Evolutionary conservation across 2,888 invertebrate species (phyloP), one percentile per base, ranked within the genome.

Genomic region (Cantharis flavilabris): DNA sequence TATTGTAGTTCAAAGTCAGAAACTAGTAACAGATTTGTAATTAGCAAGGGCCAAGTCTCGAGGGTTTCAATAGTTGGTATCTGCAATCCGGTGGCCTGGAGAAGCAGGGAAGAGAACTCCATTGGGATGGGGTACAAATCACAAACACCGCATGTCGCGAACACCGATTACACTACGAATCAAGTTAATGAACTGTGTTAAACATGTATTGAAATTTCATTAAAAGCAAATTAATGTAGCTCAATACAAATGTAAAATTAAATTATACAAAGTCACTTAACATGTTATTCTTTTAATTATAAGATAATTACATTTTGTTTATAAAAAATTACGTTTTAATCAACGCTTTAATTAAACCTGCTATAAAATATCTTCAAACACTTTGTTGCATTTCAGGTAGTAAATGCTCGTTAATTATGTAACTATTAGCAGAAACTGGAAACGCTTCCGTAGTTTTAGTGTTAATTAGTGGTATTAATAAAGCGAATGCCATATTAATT

Each of bases 11-110:
- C 76, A 72, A 72, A 76, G 64, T 76, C 18, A 63, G 76, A 76
- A 78, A 69, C 76, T 69, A 78, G 81, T 82, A 82, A 82, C 82
- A 82, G 82, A 82, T 82, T 82, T 80, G 82, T 82, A 82, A 82
- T 82, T 82, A 82, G 81, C 76, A 78, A 79, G 82, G 81, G 80
- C 79, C 72, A 76, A 77, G 77, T 79, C 81, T 78, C 81, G 69
- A 69, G 79, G 76, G 80, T 67, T 65, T 71, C 67, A 72, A 77
- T 78, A 80, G 78, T 78, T 70, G 72, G 77, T 77, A 76, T 76
- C 80, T 77, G 77, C 76, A 73, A 75, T 76, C 76, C 76, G 79
- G 79, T 79, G 79, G 77, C 79, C 77, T 62, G 75, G 75, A 76
- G 77, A 73, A 73, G 71, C 69, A 70, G 80, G 79, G 76, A 76